Evolutionary conservation across 2,888 invertebrate species (phyloP).

Genomic region (Napeogenes sylphis): DNA sequence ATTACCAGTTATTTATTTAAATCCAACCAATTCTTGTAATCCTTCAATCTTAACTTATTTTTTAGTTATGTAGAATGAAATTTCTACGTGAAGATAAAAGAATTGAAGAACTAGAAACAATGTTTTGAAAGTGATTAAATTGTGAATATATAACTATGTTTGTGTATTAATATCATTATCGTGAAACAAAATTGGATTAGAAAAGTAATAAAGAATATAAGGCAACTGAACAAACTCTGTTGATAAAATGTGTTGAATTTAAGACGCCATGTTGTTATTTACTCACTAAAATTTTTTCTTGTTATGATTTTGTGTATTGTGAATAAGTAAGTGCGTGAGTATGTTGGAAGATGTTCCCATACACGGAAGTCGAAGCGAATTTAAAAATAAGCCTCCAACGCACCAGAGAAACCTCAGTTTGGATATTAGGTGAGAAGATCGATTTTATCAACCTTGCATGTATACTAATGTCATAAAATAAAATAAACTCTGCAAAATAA

Average conservation of each 20-base stretch:
- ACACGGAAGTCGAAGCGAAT: constrained; percentile 68
- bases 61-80: constrained; percentile 2
- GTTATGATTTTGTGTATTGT: constrained; percentile 65
- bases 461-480: constrained; percentile 2
- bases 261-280: constrained; percentile 75
- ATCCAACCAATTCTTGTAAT: neutral
- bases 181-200: constrained; percentile 11
- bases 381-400: constrained; percentile 61
- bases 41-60: neutral
- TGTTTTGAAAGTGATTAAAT: neutral
- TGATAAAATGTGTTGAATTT: constrained; percentile 33
- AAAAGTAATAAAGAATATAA: neutral
- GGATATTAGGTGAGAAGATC: constrained; percentile 85
- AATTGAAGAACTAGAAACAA: neutral
- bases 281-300: constrained; percentile 60
- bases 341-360: constrained; percentile 77
- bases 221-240: constrained; percentile 16
- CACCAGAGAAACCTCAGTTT: constrained; percentile 94
- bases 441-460: constrained; percentile 18
- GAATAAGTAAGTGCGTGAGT: constrained; percentile 60
- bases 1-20: neutral
- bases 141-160: neutral
- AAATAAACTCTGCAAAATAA: neutral
- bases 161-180: neutral
- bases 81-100: neutral